Evolutionary conservation across 2,113 vertebrate species (phyloP).

Genomic region (Ictidomys tridecemlineatus): DNA sequence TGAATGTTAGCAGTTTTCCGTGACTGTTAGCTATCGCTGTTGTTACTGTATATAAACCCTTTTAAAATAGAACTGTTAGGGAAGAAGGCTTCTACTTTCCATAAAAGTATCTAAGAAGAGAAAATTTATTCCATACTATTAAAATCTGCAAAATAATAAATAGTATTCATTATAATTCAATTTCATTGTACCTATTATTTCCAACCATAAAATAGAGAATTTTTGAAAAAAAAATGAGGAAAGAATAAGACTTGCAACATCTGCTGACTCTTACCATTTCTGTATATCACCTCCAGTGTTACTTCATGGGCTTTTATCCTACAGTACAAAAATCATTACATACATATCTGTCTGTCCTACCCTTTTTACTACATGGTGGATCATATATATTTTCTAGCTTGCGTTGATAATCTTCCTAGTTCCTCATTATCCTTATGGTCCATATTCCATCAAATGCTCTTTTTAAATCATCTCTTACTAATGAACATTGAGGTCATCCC

Average conservation of each 20-base stretch:
- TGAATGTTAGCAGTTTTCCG: not conserved
- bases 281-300: not conserved
- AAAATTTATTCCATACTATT: slow-evolving; percentile 48
- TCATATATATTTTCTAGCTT: slow-evolving; percentile 4
- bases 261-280: not conserved
- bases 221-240: not conserved
- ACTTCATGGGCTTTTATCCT: not conserved
- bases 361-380: not conserved
- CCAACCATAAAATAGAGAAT: slow-evolving; percentile 21
- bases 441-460: not conserved
- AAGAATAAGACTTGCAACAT: not conserved
- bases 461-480: not conserved
- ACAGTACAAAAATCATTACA: not conserved
- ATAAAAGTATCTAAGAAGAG: not conserved
- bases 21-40: not conserved
- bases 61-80: slow-evolving; percentile 57
- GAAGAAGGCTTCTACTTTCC: not conserved
- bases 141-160: slow-evolving; percentile 50
- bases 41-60: not conserved
- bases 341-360: not conserved
- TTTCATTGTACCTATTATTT: slow-evolving; percentile 41
- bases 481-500: not conserved
- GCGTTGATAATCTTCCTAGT: slow-evolving; percentile 14
- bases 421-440: not conserved
- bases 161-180: slow-evolving; percentile 14